Evolutionary conservation across 1,140 invertebrate species (phyloP).

Genomic region (Cataglyphis hispanica): DNA sequence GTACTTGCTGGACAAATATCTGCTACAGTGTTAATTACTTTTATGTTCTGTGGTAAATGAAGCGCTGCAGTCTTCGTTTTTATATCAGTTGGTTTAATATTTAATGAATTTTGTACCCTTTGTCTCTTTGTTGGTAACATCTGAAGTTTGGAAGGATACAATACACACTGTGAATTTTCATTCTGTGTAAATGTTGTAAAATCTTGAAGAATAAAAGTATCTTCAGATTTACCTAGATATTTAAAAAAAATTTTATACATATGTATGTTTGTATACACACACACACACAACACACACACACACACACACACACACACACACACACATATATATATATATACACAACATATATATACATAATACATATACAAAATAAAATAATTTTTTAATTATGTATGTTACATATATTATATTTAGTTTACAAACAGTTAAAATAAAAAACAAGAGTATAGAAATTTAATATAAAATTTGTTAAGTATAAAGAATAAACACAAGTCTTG

Average conservation of each 20-base stretch:
- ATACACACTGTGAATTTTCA: conserved; percentile 75
- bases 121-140: conserved; percentile 66
- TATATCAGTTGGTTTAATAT: conserved; percentile 63
- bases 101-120: conserved; percentile 71
- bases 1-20: conserved; percentile 66
- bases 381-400: not conserved
- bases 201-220: conserved; percentile 86
- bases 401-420: not conserved
- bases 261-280: too few relatives aligned
- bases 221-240: conserved; percentile 80
- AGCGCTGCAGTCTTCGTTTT: conserved; percentile 54
- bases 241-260: not conserved
- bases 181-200: conserved; percentile 86
- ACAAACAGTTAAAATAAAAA: too few relatives aligned
- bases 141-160: conserved; percentile 78
- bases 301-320: too few relatives aligned
- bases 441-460: too few relatives aligned
- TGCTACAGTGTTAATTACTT: conserved; percentile 72
- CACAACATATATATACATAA: not conserved
- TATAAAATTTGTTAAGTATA: too few relatives aligned
- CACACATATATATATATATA: too few relatives aligned
- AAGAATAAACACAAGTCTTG: not conserved
- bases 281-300: too few relatives aligned
- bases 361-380: not conserved
- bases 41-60: conserved; percentile 67